Evolutionary conservation across 35 echinoderm and acorn worm genomes (phyloP).

Genomic region (Ophiothrix spiculata): DNA sequence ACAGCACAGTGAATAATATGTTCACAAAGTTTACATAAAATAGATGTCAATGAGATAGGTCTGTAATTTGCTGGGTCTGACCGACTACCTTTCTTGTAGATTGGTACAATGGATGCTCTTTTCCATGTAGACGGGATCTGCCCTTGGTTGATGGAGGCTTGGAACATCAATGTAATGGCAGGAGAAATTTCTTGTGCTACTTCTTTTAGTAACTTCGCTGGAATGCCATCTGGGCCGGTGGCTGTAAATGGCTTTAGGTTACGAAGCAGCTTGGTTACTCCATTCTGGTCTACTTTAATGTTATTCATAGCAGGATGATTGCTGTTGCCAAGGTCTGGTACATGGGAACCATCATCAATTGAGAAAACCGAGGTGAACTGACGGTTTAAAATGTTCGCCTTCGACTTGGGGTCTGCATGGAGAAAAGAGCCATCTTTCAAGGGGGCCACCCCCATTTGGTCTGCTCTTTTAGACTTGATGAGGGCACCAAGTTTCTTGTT

Average conservation of each 20-base stretch:
- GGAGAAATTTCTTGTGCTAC: no score
- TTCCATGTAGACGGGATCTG: not conserved
- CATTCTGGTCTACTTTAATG: not conserved
- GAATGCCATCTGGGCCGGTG: not conserved
- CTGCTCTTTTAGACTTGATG: not conserved
- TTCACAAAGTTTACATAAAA: conserved; percentile 21
- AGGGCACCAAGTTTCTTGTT: not conserved
- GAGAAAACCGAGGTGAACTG: not conserved
- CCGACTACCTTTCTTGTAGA: not conserved
- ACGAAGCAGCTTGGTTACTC: not conserved
- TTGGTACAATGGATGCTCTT: not conserved
- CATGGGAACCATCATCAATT: not conserved
- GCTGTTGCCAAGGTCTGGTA: not conserved
- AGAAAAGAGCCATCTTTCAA: not conserved
- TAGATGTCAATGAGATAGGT: conserved; percentile 7
- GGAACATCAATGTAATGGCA: no score
- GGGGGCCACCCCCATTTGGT: not conserved
- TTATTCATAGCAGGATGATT: not conserved
- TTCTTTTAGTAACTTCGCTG: not conserved
- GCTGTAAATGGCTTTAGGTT: conserved; percentile 1
- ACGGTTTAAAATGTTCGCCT: not conserved
- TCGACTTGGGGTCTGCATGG: not conserved
- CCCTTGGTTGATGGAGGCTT: conserved; percentile 3
- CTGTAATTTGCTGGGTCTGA: conserved; percentile 4
- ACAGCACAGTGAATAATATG: conserved; percentile 24